Evolutionary conservation across 2,113 vertebrate genomes (phyloP), one percentile per base, ranked within the genome.

Genomic region (Bubo scandiacus): DNA sequence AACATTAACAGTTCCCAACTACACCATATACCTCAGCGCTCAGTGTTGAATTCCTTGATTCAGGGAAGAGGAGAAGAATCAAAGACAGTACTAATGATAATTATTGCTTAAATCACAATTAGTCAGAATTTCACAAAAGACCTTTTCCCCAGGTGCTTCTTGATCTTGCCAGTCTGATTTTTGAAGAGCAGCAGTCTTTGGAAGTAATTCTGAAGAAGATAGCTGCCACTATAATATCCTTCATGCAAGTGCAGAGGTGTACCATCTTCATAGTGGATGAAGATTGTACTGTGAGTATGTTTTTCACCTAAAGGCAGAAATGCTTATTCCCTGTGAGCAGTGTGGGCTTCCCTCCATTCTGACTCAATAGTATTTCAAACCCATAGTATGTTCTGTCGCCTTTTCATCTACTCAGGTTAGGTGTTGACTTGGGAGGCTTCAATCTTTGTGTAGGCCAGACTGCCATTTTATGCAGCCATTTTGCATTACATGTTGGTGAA

Each of bases 121-220:
- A 68, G 34, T 42, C 34, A 66, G 67, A 90, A 79, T 36, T 58
- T 91, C 80, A 70, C 40, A 45, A 26, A 67, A 47, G 11, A 34
- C 29, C 18, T 95, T 87, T 92, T 34, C 62, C 63, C 34, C 75
- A 99, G 99, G 99, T 99, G 90, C 98, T 99, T 82, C 97, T 99
- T 90, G 99, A 99, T 92, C 98, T 99, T 95, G 99, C 99, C 86
- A 99, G 99, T 94, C 97, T 99, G 85, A 99, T 99, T 95, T 99
- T 99, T 85, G 99, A 99, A 97, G 99, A 99, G 96, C 99, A 99
- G 68, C 99, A 99, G 90, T 99, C 99, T 58, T 91, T 99, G 96
- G 99, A 99, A 96, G 99, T 99, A 30, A 98, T 99, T 68, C 97
- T 99, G 96, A 99, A 98, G 98, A 99, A 99, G 97, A 99, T 99